Base-by-base conservation (phyloP, 2,113 vertebrate species). In the Anoura caudifer region DNA sequence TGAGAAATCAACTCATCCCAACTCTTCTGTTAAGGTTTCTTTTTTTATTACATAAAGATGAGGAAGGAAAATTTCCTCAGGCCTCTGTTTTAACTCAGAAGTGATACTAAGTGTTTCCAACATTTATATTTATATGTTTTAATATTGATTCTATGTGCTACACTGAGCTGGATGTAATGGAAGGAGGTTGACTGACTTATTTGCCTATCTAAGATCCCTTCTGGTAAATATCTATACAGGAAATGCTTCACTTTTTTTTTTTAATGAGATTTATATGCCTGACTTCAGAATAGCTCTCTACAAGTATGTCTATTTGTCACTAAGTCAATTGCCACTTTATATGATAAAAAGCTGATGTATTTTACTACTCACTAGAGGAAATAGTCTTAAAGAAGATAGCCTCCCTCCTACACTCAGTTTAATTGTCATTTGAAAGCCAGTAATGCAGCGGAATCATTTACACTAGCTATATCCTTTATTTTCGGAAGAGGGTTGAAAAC, bases 181-280 rank as follows among this genome's bases (percentile, higher is more conserved):
- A 95, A 90, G 77, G 59, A 85, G 69, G 75, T 79, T 94, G 70
- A 94, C 72, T 79, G 76, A 67, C 87, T 77, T 33, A 94, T 96
- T 72, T 96, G 61, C 38, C 43, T 96, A 72, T 89, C 54, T 95
- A 65, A 73, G 56, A 97, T 95, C 9, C 52, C 65, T 85, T 87
- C 94, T 96, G 87, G 82, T 94, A 97, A 96, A 90, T 91, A 84
- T 93, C 79, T 89, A n/a, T 61, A 95, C 43, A 95, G 95, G 91
- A 96, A 96, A 90, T 52, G 28, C 47, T 94, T 88, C 45, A 70
- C 72, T n/a, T 61, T 73, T 47, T 59, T 59, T 67, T 69, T 63
- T 90, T 73, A 91, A 91, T 84, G 87, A 97, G 86, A 95, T 97
- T 96, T 96, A 75, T 80, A 91, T 93, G 77, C 47, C 76, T 90